Percentiles rank a stretch among this genome's conserved stretches.
phyloP scores from a whole-genome alignment of 1,140 invertebrate genomes.

The Lasioglossum albipes region DNA sequence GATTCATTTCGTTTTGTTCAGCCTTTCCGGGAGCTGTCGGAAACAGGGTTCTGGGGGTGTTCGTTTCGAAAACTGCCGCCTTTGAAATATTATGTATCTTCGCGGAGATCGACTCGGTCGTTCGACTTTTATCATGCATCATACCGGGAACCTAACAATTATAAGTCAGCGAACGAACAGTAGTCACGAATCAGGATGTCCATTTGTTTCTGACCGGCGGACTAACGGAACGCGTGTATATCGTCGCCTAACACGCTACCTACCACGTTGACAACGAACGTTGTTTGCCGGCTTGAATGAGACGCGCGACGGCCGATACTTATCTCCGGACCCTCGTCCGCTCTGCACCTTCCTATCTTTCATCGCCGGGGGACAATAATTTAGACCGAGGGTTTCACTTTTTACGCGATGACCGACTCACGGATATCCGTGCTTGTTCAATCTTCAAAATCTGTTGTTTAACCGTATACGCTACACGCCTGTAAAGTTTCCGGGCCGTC shows the following conservation, averaged over 20 bases:
- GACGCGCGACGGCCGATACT: constrained; percentile 62
- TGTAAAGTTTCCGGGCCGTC: neutral
- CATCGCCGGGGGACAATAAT: constrained; percentile 60
- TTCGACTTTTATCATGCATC: too few relatives aligned
- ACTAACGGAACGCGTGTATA: constrained; percentile 69
- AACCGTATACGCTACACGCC: neutral
- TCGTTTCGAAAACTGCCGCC: too few relatives aligned
- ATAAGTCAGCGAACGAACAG: constrained; percentile 54
- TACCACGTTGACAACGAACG: constrained; percentile 62
- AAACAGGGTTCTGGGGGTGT: too few relatives aligned
- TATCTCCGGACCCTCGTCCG: constrained; percentile 60
- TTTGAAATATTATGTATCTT: too few relatives aligned
- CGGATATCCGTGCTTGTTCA: neutral
- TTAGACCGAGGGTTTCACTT: constrained; percentile 54
- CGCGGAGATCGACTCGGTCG: too few relatives aligned
- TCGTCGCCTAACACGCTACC: constrained; percentile 60
- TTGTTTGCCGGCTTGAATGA: constrained; percentile 56
- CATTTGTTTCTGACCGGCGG: constrained; percentile 60
- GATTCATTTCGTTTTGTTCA: too few relatives aligned
- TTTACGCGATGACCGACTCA: constrained; percentile 27
- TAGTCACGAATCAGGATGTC: constrained; percentile 58
- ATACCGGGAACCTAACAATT: constrained; percentile 43
- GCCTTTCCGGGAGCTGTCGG: too few relatives aligned
- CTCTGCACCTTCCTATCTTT: constrained; percentile 58
- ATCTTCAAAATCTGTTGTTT: neutral